Evolutionary conservation across 2,797 vertebrate genomes (phyloP).

Genomic region (Channallabes apus): DNA sequence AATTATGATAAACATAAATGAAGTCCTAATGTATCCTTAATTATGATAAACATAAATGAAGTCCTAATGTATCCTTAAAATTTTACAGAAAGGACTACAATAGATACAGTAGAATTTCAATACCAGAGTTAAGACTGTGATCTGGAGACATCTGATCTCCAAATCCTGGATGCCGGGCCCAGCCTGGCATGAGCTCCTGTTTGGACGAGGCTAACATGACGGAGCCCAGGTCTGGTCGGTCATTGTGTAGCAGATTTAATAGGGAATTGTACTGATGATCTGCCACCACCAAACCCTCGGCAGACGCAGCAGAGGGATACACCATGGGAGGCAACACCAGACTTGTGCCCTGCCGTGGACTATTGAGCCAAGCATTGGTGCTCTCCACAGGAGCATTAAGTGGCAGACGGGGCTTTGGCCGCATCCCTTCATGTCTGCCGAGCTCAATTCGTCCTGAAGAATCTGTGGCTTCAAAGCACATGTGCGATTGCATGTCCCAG

Average conservation of each 20-base stretch:
- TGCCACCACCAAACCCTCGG: conserved; percentile 63
- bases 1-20: neutral
- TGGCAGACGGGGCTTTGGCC: conserved; percentile 49
- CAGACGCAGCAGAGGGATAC: conserved; percentile 61
- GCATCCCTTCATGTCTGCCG: conserved; percentile 33
- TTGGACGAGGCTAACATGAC: conserved; percentile 73
- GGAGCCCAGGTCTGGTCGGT: conserved; percentile 69
- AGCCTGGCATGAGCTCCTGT: conserved; percentile 71
- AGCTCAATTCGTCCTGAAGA: conserved; percentile 53
- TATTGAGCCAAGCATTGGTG: conserved; percentile 74
- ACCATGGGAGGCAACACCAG: conserved; percentile 53
- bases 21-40: neutral
- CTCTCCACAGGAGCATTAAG: conserved; percentile 53
- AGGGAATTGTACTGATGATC: conserved; percentile 81
- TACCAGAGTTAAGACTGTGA: conserved; percentile 73
- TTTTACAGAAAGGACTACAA: neutral
- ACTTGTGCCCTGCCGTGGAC: conserved; percentile 60
- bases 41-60: neutral
- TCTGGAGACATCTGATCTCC: conserved; percentile 73
- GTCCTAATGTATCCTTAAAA: neutral
- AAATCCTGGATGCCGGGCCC: conserved; percentile 69
- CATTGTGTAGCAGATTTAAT: conserved; percentile 83
- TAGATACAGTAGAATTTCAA: neutral
- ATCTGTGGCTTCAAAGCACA: conserved; percentile 62
- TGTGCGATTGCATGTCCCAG: conserved; percentile 63